Conservation (phyloP, 2,113 vertebrate species). For the Saimiri boliviensis region DNA sequence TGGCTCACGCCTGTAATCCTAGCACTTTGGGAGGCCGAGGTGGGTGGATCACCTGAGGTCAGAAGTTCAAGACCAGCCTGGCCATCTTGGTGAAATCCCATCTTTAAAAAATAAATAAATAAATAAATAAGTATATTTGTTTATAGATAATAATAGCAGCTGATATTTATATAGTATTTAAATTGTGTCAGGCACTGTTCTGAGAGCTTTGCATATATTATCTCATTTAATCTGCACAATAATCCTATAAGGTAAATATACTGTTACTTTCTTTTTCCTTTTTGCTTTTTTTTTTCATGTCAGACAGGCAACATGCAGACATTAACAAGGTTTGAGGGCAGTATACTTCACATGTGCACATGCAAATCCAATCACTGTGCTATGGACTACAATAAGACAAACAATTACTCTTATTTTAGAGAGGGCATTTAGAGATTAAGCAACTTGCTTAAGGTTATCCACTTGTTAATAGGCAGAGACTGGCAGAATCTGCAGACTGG, state of each 20-base stretch:
- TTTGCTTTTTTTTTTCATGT: no score
- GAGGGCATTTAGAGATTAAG: constrained; percentile 43
- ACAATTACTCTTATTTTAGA: constrained; percentile 25
- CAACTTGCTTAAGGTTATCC: constrained; percentile 29
- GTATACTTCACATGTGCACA: no score
- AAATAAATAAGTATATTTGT: constrained; percentile 13
- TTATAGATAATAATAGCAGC: not conserved
- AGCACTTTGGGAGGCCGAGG: no score
- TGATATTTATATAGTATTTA: constrained; percentile 28
- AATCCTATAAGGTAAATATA: not conserved
- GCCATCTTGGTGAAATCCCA: no score
- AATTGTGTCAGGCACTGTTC: constrained; percentile 4
- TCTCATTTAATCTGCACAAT: constrained; percentile 27
- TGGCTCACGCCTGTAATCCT: no score
- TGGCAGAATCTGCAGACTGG: not conserved
- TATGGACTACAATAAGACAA: no score
- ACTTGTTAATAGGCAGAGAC: not conserved
- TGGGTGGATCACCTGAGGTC: no score
- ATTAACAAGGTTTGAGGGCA: no score
- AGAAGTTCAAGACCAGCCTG: no score
- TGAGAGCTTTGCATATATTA: constrained; percentile 13
- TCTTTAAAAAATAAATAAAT: no score
- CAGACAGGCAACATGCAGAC: no score
- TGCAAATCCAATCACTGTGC: no score
- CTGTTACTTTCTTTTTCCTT: not conserved